Evolutionary conservation across 1,140 invertebrate species (phyloP).

Genomic region (Hormaphis cornu): DNA sequence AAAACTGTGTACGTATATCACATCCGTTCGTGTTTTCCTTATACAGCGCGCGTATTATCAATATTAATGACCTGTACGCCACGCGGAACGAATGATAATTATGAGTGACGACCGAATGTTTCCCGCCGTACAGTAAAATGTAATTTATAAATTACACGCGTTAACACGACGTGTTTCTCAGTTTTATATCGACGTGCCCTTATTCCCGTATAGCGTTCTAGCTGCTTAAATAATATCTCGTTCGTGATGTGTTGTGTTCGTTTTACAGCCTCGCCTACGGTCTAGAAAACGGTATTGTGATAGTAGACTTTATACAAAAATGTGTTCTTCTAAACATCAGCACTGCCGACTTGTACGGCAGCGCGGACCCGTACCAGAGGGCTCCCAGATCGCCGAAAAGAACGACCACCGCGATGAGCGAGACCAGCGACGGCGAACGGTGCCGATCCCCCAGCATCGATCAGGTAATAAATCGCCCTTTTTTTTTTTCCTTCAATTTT

Average conservation of each 20-base stretch:
- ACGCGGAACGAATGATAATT: no score
- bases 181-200: no score
- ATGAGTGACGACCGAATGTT: no score
- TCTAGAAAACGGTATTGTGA: conserved; percentile 85
- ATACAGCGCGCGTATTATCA: no score
- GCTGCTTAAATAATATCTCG: no score
- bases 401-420: conserved; percentile 41
- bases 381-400: conserved; percentile 73
- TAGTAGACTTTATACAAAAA: conserved; percentile 90
- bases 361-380: conserved; percentile 76
- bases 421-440: conserved; percentile 52
- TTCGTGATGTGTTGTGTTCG: not conserved
- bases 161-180: no score
- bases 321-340: conserved; percentile 75
- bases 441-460: conserved; percentile 80
- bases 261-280: conserved; percentile 83
- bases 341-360: conserved; percentile 77
- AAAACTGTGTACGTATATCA: no score
- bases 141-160: no score
- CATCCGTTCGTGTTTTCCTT: no score
- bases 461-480: conserved; percentile 61
- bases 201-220: no score
- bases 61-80: no score
- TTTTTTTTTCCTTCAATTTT: conserved; percentile 14
- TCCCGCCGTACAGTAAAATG: no score